Evolutionary conservation across 2,797 vertebrate species (phyloP).

Genomic region (Distichodus sexfasciatus): DNA sequence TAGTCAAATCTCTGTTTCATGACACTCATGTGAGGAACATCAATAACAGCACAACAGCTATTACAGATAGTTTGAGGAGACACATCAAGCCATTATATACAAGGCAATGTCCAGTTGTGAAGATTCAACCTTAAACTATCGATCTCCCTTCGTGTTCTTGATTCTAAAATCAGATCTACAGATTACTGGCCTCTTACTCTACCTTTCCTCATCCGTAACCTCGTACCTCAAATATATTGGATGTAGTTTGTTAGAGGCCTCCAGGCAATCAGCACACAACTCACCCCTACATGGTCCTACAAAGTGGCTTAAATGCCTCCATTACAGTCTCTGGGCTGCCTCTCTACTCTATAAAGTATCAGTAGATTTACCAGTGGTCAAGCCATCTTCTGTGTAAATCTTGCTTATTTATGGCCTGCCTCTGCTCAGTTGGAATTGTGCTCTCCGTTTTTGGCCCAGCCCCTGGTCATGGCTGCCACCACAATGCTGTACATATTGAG

Average conservation of each 20-base stretch:
- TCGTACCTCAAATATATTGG: slow-evolving; percentile 31
- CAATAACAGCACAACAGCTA: slow-evolving; percentile 72
- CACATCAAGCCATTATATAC: slow-evolving; percentile 71
- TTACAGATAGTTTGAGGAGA: slow-evolving; percentile 64
- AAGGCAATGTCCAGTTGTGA: slow-evolving; percentile 52
- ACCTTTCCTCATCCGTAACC: slow-evolving; percentile 19
- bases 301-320: neutral
- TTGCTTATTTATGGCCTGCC: slow-evolving; percentile 30
- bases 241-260: slow-evolving; percentile 10
- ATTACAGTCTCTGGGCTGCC: slow-evolving; percentile 7
- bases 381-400: slow-evolving; percentile 16
- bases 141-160: neutral
- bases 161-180: slow-evolving; percentile 10
- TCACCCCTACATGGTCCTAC: no score
- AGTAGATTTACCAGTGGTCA: neutral
- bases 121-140: slow-evolving; percentile 36
- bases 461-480: slow-evolving; percentile 85
- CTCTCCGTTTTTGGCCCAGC: slow-evolving; percentile 80
- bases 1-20: slow-evolving; percentile 58
- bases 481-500: slow-evolving; percentile 85
- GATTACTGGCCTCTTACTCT: slow-evolving; percentile 29
- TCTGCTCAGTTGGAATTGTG: slow-evolving; percentile 73
- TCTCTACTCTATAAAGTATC: slow-evolving; percentile 9
- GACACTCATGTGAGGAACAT: slow-evolving; percentile 64
- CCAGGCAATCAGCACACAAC: slow-evolving; percentile 22